Evolutionary conservation across 2,113 vertebrate species (phyloP).

Genomic region (Corydoras sp.): DNA sequence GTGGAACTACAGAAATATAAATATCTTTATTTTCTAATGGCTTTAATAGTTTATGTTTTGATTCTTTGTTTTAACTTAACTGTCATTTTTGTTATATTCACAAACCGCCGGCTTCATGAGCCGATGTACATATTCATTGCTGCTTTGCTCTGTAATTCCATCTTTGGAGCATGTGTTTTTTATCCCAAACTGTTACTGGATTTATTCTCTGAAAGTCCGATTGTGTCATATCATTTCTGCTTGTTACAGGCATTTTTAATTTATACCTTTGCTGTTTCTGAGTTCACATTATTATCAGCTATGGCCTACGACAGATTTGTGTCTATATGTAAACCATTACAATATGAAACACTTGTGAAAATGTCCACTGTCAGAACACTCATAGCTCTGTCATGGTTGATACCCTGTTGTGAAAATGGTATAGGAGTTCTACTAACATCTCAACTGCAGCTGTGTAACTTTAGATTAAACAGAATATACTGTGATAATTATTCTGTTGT

Average conservation of each 20-base stretch:
- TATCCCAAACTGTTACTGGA: conserved; percentile 16
- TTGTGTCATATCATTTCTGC: background rate
- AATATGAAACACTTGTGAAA: conserved; percentile 6
- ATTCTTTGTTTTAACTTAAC: conserved; percentile 8
- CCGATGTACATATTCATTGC: conserved; percentile 28
- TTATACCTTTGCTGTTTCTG: conserved; percentile 6
- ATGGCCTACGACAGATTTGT: conserved; percentile 27
- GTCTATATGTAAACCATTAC: conserved; percentile 22
- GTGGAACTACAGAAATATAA: conserved; percentile 9
- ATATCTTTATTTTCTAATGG: conserved; percentile 8
- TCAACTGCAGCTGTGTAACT: conserved; percentile 8
- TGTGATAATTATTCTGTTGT: conserved; percentile 14
- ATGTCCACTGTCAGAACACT: background rate
- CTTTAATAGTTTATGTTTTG: background rate
- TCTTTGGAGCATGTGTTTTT: conserved; percentile 2
- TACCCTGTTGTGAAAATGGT: background rate
- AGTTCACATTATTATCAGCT: conserved; percentile 10
- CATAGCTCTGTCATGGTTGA: conserved; percentile 7
- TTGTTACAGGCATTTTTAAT: conserved; percentile 14
- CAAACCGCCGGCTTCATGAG: conserved; percentile 13
- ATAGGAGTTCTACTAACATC: background rate
- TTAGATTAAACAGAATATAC: conserved; percentile 15
- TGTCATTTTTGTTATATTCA: conserved; percentile 10
- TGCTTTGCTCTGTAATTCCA: conserved; percentile 20
- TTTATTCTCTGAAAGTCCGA: conserved; percentile 12